Percentiles rank a stretch among this genome's conserved stretches.
These are phyloP conservation scores for Halesus radiatus DNA, from an alignment of 1,140 invertebrate species.

Conservation along the genomic window DNA sequence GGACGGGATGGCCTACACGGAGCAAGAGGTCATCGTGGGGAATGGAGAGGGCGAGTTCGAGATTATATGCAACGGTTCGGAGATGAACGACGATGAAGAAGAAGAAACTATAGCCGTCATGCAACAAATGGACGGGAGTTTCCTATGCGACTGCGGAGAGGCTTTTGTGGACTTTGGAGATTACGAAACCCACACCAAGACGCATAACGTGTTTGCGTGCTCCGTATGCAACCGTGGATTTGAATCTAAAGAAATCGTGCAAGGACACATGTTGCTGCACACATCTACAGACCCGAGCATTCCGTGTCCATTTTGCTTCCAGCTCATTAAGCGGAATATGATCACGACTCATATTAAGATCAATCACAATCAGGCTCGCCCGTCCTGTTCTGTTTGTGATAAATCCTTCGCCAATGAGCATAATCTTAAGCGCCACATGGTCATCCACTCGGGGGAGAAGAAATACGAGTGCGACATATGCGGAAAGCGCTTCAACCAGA, in stretches of 20 bases:
- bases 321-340: conserved; percentile 64
- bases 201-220: conserved; percentile 68
- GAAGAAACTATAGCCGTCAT: conserved; percentile 63
- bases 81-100: conserved; percentile 62
- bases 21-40: conserved; percentile 63
- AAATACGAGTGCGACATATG: conserved; percentile 71
- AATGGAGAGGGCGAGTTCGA: conserved; percentile 64
- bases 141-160: conserved; percentile 67
- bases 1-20: conserved; percentile 57
- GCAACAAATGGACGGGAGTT: conserved; percentile 66
- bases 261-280: conserved; percentile 77
- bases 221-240: conserved; percentile 70
- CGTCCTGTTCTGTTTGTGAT: conserved; percentile 70
- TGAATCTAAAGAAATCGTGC: conserved; percentile 77
- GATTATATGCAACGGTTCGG: conserved; percentile 59
- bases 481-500: conserved; percentile 66
- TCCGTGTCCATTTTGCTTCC: conserved; percentile 68
- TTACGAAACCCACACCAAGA: conserved; percentile 65
- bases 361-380: conserved; percentile 67
- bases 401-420: conserved; percentile 73
- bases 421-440: conserved; percentile 74
- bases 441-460: conserved; percentile 71
- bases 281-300: conserved; percentile 61
- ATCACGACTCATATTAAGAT: conserved; percentile 70
- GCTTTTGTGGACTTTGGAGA: conserved; percentile 63